Percentiles rank a stretch among this genome's conserved stretches.
phyloP scores from a whole-genome alignment of 1,140 invertebrate genomes.

The Rhynchophorus ferrugineus region DNA sequence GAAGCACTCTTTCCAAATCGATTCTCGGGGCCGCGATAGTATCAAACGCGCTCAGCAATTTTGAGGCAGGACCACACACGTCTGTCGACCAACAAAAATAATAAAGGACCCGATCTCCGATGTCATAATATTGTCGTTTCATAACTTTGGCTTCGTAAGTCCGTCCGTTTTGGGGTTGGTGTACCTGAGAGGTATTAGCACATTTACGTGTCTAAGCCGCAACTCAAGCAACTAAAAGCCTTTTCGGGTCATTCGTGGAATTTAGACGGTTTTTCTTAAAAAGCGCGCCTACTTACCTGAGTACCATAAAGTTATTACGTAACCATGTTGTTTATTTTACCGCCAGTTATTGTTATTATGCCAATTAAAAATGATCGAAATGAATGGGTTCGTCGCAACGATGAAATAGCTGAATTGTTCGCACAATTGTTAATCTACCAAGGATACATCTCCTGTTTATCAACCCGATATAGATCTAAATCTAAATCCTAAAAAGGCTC shows the following conservation, averaged over 20 bases:
- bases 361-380: too few relatives aligned
- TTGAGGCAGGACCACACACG: not conserved
- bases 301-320: not conserved
- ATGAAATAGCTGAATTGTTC: too few relatives aligned
- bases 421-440: too few relatives aligned
- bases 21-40: not conserved
- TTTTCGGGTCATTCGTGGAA: not conserved
- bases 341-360: too few relatives aligned
- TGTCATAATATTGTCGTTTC: not conserved
- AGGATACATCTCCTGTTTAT: too few relatives aligned
- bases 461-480: too few relatives aligned
- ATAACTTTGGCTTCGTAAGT: not conserved
- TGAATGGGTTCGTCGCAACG: too few relatives aligned
- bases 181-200: not conserved
- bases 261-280: not conserved
- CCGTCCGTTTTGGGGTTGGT: not conserved
- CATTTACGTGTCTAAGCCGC: not conserved
- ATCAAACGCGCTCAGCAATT: not conserved
- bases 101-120: not conserved
- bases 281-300: not conserved
- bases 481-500: too few relatives aligned
- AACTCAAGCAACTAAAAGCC: not conserved
- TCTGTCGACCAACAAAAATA: not conserved
- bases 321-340: not conserved
- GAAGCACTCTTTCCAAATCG: not conserved